These are phyloP conservation scores for Rhea pennata DNA, from an alignment of 2,113 vertebrate genomes.

Conservation along the genomic window DNA sequence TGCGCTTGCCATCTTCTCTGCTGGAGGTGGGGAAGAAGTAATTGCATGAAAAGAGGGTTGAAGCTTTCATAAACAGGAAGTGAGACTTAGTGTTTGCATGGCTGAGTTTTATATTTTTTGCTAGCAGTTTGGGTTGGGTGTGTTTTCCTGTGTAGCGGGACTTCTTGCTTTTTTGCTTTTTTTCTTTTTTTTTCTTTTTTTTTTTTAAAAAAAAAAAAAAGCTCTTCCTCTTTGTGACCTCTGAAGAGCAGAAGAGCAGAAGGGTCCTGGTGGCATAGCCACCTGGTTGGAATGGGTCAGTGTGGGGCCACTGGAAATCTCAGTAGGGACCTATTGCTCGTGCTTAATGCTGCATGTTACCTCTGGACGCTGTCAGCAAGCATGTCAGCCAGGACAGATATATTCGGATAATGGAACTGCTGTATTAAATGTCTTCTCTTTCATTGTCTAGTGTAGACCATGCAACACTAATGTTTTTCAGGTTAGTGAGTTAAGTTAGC, in stretches of 20 bases:
- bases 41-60: not conserved
- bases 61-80: not conserved
- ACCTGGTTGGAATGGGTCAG: not conserved
- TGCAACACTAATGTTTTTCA: not conserved
- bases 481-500: not conserved
- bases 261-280: not conserved
- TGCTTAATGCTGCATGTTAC: not conserved
- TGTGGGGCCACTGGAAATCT: not conserved
- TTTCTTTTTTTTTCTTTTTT: not conserved
- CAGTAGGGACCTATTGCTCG: not conserved
- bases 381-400: accelerated
- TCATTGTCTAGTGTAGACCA: not conserved
- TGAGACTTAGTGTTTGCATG: not conserved
- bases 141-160: constrained; percentile 33
- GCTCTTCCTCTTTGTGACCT: not conserved
- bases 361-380: no score
- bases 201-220: not conserved
- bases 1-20: not conserved
- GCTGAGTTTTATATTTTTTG: not conserved
- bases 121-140: constrained; percentile 13
- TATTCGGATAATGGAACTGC: not conserved
- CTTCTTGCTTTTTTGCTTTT: not conserved
- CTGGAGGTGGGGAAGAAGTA: not conserved
- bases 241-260: not conserved
- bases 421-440: not conserved